phyloP scores from a whole-genome alignment of 2,113 vertebrate species.

The Ctenodactylus gundi region DNA sequence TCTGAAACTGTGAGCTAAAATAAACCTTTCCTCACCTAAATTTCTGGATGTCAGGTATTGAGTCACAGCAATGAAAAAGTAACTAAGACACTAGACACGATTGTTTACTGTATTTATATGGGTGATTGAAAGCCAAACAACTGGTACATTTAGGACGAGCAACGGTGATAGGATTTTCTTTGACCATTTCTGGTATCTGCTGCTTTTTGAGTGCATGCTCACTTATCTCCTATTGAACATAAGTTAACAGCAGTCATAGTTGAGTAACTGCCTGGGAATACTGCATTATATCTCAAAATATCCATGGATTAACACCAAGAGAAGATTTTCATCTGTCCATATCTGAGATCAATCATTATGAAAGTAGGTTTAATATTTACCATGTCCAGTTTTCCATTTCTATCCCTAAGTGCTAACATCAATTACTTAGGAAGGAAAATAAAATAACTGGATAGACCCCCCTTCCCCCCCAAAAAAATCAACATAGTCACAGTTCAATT shows the following conservation, averaged over 20 bases:
- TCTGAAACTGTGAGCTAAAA: too few species aligned
- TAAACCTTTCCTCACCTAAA: too few species aligned
- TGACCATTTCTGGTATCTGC: not conserved
- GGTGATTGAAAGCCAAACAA: not conserved
- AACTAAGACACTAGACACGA: too few species aligned
- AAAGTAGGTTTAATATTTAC: not conserved
- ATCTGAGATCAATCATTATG: not conserved
- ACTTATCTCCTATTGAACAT: not conserved
- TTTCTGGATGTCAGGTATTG: too few species aligned
- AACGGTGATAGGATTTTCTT: not conserved
- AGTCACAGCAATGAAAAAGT: too few species aligned
- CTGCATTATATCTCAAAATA: not conserved
- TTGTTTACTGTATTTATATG: too few species aligned
- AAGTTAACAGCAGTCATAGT: not conserved
- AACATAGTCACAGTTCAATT: too few species aligned
- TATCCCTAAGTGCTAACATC: fast-evolving
- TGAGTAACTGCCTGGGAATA: not conserved
- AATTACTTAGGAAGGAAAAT: not conserved
- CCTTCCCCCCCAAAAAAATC: not conserved
- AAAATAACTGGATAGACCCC: fast-evolving
- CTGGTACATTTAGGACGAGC: not conserved
- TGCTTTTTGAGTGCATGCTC: not conserved
- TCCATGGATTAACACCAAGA: not conserved
- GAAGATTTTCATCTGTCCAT: not conserved
- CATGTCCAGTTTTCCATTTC: not conserved